Evolutionary conservation across 2,113 vertebrate species (phyloP).

Genomic region (Dasypus novemcinctus): DNA sequence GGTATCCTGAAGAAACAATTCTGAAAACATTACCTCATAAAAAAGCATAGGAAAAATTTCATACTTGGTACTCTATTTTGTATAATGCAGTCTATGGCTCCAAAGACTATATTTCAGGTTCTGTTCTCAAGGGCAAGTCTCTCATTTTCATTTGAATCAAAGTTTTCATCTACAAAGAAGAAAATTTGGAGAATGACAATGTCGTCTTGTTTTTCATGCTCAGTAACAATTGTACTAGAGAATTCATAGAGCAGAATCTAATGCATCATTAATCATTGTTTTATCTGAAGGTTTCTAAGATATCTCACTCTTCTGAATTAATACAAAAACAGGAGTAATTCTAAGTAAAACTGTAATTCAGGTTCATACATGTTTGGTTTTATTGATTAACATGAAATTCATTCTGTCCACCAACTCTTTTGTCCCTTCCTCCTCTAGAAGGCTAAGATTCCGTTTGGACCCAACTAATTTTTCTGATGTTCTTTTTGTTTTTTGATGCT

Average conservation of each 20-base stretch:
- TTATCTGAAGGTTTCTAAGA: neutral
- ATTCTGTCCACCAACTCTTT: neutral
- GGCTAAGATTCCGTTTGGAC: neutral
- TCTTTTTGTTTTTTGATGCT: neutral
- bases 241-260: neutral
- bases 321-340: neutral
- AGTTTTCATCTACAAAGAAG: constrained; percentile 18
- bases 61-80: neutral
- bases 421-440: neutral
- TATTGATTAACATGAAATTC: neutral
- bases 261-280: neutral
- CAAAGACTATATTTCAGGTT: neutral
- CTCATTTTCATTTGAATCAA: constrained; percentile 32
- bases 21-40: neutral
- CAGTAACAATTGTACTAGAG: neutral
- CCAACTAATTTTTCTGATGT: neutral
- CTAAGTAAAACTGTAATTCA: neutral
- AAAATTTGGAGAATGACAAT: constrained; percentile 33
- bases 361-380: neutral
- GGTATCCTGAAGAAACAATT: neutral
- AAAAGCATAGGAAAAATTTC: neutral
- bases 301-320: neutral
- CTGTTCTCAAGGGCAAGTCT: neutral
- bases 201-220: neutral
- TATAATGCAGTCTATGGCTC: neutral